Percentiles rank a stretch among this genome's conserved stretches.
Evolutionary conservation across 2,888 invertebrate genomes (phyloP).

Genomic region (Cephus rjabovi): DNA sequence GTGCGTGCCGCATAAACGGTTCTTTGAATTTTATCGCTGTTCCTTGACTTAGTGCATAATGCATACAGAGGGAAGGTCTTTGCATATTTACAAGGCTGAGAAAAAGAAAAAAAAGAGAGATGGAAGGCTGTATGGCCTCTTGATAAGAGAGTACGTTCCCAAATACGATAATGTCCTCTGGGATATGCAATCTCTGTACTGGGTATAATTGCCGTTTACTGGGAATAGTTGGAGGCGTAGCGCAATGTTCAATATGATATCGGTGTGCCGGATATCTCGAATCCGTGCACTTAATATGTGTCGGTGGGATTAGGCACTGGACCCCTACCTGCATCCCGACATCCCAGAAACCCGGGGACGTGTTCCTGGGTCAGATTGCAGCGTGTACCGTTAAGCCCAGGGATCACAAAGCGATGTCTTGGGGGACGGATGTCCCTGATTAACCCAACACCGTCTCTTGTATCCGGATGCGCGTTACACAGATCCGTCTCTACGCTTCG

Average conservation of each 20-base stretch:
- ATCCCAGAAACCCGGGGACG: slow-evolving; percentile 29
- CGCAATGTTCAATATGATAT: slow-evolving; percentile 4
- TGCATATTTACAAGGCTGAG: background rate
- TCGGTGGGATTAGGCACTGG: slow-evolving; percentile 55
- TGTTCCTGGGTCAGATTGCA: slow-evolving; percentile 52
- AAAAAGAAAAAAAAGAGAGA: background rate
- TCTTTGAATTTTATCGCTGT: background rate
- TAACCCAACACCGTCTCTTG: slow-evolving; percentile 35
- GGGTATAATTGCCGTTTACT: background rate
- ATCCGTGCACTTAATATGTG: slow-evolving; percentile 60
- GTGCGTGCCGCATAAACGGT: background rate
- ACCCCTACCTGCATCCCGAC: slow-evolving; percentile 1
- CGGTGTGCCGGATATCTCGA: slow-evolving; percentile 42
- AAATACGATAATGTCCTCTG: background rate
- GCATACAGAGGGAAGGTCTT: background rate
- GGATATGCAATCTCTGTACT: background rate
- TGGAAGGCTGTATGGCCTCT: background rate
- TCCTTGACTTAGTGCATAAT: background rate
- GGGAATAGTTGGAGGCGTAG: background rate
- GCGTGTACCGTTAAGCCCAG: slow-evolving; percentile 50
- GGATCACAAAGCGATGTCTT: slow-evolving; percentile 61
- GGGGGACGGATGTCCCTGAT: slow-evolving; percentile 58
- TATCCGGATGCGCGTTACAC: slow-evolving; percentile 33
- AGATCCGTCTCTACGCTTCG: slow-evolving; percentile 2
- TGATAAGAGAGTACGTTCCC: background rate